Evolutionary conservation across 2,888 invertebrate genomes (phyloP).

Genomic region (Tanypteryx hageni): DNA sequence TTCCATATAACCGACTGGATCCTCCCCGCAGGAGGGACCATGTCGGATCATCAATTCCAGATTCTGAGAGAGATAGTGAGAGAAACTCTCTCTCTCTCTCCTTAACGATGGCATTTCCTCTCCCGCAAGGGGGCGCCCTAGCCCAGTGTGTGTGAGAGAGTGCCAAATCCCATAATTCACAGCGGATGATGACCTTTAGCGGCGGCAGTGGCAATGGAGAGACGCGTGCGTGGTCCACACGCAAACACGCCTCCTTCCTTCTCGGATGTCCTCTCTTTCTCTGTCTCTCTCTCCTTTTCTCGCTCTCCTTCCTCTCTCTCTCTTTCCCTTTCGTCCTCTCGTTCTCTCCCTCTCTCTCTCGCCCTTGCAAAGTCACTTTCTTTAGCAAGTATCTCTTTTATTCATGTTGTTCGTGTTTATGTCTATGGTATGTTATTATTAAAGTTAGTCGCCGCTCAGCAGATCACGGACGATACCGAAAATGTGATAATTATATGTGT

Average conservation of each 20-base stretch:
- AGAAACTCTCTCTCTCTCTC: background rate
- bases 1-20: background rate
- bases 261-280: background rate
- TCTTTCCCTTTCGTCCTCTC: background rate
- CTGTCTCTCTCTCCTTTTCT: background rate
- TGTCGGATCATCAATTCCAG: conserved; percentile 23
- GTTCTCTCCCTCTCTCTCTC: too few relatives aligned
- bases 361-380: too few relatives aligned
- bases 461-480: too few relatives aligned
- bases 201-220: background rate
- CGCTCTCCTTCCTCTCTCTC: too few relatives aligned
- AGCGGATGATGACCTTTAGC: background rate
- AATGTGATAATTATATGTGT: too few relatives aligned
- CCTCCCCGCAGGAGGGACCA: background rate
- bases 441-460: too few relatives aligned
- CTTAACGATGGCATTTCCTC: conserved; percentile 19
- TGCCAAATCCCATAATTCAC: background rate
- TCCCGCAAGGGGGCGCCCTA: background rate
- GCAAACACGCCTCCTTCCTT: background rate
- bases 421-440: too few relatives aligned
- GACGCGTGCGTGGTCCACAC: background rate
- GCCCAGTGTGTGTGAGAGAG: background rate
- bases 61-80: background rate
- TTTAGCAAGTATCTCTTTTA: too few relatives aligned
- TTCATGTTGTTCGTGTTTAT: too few relatives aligned